A percentile compares a stretch with the other conserved stretches of the same genome.
Evolutionary conservation across 2,113 vertebrate species (phyloP).

Genomic region (Cisticola juncidis): DNA sequence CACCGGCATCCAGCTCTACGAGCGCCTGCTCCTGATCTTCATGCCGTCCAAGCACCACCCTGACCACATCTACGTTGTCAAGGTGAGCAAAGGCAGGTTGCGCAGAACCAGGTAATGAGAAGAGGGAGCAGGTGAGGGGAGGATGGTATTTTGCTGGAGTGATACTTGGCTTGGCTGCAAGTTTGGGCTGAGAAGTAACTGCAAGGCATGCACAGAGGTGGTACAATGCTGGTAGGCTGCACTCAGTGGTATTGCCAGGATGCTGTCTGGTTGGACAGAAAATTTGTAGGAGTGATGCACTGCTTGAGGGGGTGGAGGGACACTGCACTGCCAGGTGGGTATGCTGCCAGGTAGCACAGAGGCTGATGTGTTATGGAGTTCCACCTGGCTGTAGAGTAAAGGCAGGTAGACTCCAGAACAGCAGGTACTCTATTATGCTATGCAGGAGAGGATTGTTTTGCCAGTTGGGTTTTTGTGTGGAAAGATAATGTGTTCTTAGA

Average conservation of each 20-base stretch:
- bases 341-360: not conserved
- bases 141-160: not conserved
- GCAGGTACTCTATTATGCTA: not conserved
- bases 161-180: not conserved
- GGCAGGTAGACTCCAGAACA: not conserved
- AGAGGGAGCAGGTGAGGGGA: not conserved
- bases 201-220: not conserved
- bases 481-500: not conserved
- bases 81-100: slow-evolving; percentile 74
- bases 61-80: slow-evolving; percentile 93
- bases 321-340: not conserved
- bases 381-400: not conserved
- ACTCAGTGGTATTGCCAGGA: not conserved
- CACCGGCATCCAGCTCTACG: slow-evolving; percentile 95
- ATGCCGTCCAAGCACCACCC: slow-evolving; percentile 97
- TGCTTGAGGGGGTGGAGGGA: not conserved
- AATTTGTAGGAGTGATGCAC: not conserved
- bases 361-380: not conserved
- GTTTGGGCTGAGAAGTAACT: not conserved
- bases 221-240: not conserved
- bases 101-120: not conserved
- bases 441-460: not conserved
- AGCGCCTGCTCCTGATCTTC: slow-evolving; percentile 93
- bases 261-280: not conserved
- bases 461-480: not conserved